Percentiles rank a stretch among this genome's conserved stretches.
phyloP scores from a whole-genome alignment of 2,888 invertebrate species.

The Tetramorium bicarinatum region DNA sequence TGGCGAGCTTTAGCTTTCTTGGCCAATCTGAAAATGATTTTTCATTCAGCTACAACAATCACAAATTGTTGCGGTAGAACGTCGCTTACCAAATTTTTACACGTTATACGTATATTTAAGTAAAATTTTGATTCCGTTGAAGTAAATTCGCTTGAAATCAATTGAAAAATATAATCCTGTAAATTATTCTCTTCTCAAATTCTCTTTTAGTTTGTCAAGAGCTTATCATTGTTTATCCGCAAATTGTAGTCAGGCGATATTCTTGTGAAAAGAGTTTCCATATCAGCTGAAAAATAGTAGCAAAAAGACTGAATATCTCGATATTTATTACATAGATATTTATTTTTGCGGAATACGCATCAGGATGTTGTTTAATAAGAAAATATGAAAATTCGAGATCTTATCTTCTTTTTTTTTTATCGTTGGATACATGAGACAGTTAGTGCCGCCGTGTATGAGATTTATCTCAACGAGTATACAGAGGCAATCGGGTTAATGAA shows the following conservation, averaged over 20 bases:
- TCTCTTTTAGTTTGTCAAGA: neutral
- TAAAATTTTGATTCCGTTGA: neutral
- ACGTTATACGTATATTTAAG: neutral
- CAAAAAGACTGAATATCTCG: neutral
- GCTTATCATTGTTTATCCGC: neutral
- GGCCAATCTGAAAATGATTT: neutral
- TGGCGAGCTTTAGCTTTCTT: neutral
- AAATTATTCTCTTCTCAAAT: neutral
- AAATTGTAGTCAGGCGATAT: neutral
- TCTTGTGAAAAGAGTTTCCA: neutral
- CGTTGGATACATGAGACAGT: neutral
- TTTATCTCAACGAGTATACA: slow-evolving; percentile 5
- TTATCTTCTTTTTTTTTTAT: neutral
- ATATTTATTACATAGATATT: neutral
- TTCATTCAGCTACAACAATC: neutral
- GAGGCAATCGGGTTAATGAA: slow-evolving; percentile 19
- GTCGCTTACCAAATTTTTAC: neutral
- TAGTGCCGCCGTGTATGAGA: neutral
- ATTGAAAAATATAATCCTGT: neutral
- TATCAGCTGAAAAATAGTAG: neutral
- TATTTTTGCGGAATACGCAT: neutral
- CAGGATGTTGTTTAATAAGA: neutral
- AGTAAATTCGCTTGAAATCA: neutral
- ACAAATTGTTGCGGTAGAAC: neutral
- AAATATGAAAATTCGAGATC: neutral